These are phyloP conservation scores for Anoncus sp. DNA, from an alignment of 2,888 invertebrate species.

Conservation along the genomic window DNA sequence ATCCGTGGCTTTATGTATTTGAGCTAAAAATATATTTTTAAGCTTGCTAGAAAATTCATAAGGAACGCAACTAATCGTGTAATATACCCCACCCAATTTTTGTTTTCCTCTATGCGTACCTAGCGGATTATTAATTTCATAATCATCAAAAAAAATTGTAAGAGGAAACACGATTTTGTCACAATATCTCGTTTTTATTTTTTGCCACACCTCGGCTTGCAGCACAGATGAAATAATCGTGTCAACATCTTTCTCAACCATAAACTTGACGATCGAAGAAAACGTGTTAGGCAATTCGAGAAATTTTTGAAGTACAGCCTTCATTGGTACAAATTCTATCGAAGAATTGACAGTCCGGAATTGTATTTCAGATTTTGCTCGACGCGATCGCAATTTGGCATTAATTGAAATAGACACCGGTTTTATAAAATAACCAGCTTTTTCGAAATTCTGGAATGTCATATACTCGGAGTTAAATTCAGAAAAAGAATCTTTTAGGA, in stretches of 20 bases:
- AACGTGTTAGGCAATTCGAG: constrained; percentile 64
- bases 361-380: constrained; percentile 16
- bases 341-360: constrained; percentile 28
- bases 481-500: constrained; percentile 38
- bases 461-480: constrained; percentile 37
- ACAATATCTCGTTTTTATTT: constrained; percentile 39
- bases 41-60: constrained; percentile 60
- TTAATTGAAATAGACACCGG: constrained; percentile 24
- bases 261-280: constrained; percentile 53
- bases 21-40: constrained; percentile 69
- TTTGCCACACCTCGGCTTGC: constrained; percentile 58
- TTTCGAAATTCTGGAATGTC: constrained; percentile 28
- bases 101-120: constrained; percentile 59
- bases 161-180: constrained; percentile 60
- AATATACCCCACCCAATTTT: constrained; percentile 63
- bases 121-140: constrained; percentile 61
- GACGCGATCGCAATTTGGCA: constrained; percentile 36
- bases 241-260: constrained; percentile 47
- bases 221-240: constrained; percentile 54
- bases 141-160: constrained; percentile 63
- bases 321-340: constrained; percentile 34
- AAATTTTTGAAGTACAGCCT: constrained; percentile 55
- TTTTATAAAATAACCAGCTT: constrained; percentile 23
- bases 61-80: constrained; percentile 62
- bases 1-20: constrained; percentile 68